Evolutionary conservation across 2,888 invertebrate species (phyloP).

Genomic region (Torymus auratus): DNA sequence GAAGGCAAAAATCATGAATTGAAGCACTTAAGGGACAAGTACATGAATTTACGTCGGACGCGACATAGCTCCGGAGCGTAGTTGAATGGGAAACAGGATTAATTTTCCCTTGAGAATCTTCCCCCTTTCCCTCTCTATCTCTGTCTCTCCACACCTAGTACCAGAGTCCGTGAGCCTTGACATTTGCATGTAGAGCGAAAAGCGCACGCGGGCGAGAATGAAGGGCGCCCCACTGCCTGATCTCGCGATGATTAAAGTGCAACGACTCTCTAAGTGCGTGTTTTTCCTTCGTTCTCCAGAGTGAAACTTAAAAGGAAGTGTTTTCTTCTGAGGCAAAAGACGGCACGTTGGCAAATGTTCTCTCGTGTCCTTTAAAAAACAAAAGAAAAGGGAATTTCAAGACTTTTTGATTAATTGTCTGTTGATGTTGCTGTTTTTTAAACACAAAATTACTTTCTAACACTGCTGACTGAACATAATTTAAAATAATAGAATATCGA

Average conservation of each 20-base stretch:
- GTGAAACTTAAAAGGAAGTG: too few species aligned
- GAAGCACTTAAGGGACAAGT: conserved; percentile 16
- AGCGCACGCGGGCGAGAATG: conserved; percentile 11
- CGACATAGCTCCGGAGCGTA: neutral
- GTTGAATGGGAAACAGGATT: conserved; percentile 22
- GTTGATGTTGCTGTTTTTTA: too few species aligned
- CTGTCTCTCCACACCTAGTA: too few species aligned
- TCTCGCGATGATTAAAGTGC: conserved; percentile 36
- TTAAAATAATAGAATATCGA: too few species aligned
- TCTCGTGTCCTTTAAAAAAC: too few species aligned
- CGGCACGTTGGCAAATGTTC: too few species aligned
- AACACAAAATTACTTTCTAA: too few species aligned
- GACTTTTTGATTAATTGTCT: too few species aligned
- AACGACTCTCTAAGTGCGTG: neutral
- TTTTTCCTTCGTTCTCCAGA: too few species aligned
- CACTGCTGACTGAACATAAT: too few species aligned
- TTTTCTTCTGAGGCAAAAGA: too few species aligned
- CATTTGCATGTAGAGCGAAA: conserved; percentile 40
- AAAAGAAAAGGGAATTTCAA: too few species aligned
- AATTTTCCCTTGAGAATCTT: conserved; percentile 13
- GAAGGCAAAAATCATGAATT: conserved; percentile 18
- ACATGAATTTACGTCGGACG: neutral
- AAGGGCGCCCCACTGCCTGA: conserved; percentile 1
- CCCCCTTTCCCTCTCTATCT: neutral
- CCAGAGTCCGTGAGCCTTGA: conserved; percentile 4